Conservation (phyloP, 2,888 invertebrate genomes). For the Reticulitermes lucifugus region DNA sequence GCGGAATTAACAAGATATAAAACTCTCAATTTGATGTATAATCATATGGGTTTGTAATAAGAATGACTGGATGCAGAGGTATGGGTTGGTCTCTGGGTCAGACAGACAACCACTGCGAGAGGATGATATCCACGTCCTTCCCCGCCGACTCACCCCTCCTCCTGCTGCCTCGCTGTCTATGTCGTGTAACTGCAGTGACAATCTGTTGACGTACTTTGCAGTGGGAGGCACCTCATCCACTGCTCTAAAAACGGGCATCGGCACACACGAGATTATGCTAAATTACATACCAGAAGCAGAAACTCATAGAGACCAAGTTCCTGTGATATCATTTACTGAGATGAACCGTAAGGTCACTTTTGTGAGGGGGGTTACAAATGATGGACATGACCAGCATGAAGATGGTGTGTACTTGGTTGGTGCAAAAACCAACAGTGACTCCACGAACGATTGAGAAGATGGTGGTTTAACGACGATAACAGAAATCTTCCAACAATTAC, state of each 20-base stretch:
- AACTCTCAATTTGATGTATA: neutral
- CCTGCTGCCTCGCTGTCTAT: neutral
- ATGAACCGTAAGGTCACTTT: neutral
- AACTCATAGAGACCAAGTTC: constrained; percentile 4
- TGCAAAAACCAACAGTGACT: constrained; percentile 11
- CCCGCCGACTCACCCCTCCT: neutral
- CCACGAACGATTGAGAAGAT: neutral
- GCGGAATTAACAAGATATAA: neutral
- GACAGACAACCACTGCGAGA: constrained; percentile 21
- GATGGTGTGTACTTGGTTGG: neutral
- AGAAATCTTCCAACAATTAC: neutral
- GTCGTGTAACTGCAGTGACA: constrained; percentile 19
- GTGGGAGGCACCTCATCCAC: constrained; percentile 32
- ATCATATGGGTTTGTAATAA: neutral
- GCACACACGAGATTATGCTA: constrained; percentile 10
- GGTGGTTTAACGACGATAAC: neutral
- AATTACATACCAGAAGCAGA: neutral
- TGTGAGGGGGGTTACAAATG: neutral
- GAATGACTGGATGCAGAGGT: neutral
- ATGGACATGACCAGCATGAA: neutral
- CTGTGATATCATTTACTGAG: neutral
- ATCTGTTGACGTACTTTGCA: constrained; percentile 23
- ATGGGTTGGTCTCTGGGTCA: constrained; percentile 17
- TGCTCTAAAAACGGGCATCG: neutral
- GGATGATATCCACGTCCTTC: neutral